These are phyloP conservation scores for Antitype chi DNA, from an alignment of 2,888 invertebrate species.

Conservation along the genomic window DNA sequence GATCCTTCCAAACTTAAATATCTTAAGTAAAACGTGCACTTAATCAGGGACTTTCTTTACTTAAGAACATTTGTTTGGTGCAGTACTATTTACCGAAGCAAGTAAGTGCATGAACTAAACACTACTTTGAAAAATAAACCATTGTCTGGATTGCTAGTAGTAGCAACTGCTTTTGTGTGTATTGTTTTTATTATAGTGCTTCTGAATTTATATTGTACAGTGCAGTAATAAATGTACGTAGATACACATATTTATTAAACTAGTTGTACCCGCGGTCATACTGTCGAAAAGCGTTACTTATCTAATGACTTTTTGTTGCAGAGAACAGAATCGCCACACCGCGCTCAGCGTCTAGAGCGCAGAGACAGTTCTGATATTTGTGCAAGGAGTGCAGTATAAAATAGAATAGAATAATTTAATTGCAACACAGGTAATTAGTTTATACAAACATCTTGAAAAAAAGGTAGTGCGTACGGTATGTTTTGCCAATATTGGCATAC, in stretches of 20 bases:
- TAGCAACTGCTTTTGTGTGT: constrained; percentile 22
- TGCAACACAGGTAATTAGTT: too few relatives aligned
- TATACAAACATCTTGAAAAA: too few relatives aligned
- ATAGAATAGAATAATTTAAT: too few relatives aligned
- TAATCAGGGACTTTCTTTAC: constrained; percentile 61
- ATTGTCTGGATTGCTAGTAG: constrained; percentile 49
- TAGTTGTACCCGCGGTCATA: background rate
- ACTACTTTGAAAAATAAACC: constrained; percentile 57
- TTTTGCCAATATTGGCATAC: too few relatives aligned
- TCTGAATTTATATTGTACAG: constrained; percentile 6
- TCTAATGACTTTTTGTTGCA: background rate
- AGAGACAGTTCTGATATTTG: background rate
- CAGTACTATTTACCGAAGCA: constrained; percentile 35
- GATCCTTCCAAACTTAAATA: constrained; percentile 47
- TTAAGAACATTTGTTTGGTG: constrained; percentile 57
- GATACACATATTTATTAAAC: background rate
- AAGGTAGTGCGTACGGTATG: too few relatives aligned
- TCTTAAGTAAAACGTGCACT: constrained; percentile 63
- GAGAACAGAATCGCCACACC: background rate
- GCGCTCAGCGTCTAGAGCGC: background rate
- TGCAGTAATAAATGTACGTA: background rate
- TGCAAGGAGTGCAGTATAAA: background rate
- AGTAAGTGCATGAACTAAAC: constrained; percentile 53
- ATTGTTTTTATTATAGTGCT: constrained; percentile 27
- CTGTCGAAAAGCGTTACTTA: background rate